phyloP scores from a whole-genome alignment of 2,797 vertebrate genomes.

The Phalloptychus januarius region DNA sequence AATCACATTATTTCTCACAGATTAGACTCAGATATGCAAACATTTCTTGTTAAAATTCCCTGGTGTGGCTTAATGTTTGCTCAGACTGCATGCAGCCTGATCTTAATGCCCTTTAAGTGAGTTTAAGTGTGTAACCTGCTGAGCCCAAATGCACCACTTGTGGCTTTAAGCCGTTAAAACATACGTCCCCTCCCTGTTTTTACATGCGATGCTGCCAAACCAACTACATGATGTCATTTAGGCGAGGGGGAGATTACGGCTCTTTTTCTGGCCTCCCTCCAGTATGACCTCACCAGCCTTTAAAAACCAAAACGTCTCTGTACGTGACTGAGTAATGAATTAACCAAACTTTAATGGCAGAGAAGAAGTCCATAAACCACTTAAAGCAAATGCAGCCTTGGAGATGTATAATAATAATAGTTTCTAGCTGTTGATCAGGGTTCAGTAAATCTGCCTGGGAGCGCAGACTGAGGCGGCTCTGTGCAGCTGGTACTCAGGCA shows the following conservation, averaged over 20 bases:
- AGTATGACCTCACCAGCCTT: slow-evolving; percentile 66
- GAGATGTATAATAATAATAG: slow-evolving; percentile 5
- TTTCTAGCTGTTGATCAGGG: slow-evolving; percentile 3
- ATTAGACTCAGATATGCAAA: background rate
- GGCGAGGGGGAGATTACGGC: slow-evolving; percentile 51
- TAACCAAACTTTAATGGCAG: slow-evolving; percentile 17
- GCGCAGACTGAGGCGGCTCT: slow-evolving; percentile 11
- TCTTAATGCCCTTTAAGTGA: background rate
- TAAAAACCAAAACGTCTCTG: slow-evolving; percentile 30
- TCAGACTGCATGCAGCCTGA: background rate
- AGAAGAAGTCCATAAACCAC: slow-evolving; percentile 7
- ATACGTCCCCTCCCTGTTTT: slow-evolving; percentile 36
- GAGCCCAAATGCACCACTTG: slow-evolving; percentile 11
- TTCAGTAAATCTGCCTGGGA: slow-evolving; percentile 27
- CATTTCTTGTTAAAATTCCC: background rate
- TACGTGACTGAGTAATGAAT: slow-evolving; percentile 18
- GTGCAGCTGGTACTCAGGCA: slow-evolving; percentile 26
- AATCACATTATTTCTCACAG: background rate
- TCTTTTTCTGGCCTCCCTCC: slow-evolving; percentile 37
- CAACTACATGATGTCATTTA: slow-evolving; percentile 69
- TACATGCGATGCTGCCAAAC: slow-evolving; percentile 56
- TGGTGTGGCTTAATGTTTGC: background rate
- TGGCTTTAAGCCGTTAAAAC: slow-evolving; percentile 29
- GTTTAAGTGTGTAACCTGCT: slow-evolving; percentile 7
- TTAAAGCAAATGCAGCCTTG: background rate